Evolutionary conservation across 2,113 vertebrate genomes (phyloP).

Genomic region (Rhinolophus ferrumequinum): DNA sequence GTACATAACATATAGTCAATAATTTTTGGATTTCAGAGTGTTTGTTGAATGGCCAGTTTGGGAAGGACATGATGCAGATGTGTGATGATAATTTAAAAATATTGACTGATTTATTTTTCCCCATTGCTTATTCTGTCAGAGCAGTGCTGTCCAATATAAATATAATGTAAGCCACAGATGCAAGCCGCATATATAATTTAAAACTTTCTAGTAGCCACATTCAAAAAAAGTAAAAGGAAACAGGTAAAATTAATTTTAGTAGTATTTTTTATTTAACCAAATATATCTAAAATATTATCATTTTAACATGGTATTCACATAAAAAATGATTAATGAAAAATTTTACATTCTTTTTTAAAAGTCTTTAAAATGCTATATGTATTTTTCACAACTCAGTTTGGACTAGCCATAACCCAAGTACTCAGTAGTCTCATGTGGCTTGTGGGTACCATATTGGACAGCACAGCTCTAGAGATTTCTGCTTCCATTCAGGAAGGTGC

Average conservation of each 20-base stretch:
- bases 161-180: constrained; percentile 31
- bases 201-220: constrained; percentile 8
- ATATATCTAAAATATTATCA: background rate
- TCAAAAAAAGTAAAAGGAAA: constrained; percentile 42
- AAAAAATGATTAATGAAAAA: background rate
- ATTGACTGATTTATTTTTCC: constrained; percentile 43
- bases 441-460: background rate
- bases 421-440: background rate
- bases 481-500: background rate
- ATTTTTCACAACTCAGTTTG: background rate
- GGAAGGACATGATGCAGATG: background rate
- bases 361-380: background rate
- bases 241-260: constrained; percentile 38
- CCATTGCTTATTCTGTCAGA: constrained; percentile 34
- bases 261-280: constrained; percentile 11
- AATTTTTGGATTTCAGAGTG: background rate
- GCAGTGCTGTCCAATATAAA: background rate
- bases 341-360: background rate
- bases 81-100: constrained; percentile 36
- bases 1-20: background rate
- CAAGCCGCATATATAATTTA: constrained; percentile 21
- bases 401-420: background rate
- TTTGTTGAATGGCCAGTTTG: background rate
- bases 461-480: background rate
- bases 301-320: background rate